Evolutionary conservation across 2,113 vertebrate genomes (phyloP), one percentile per base, ranked within the genome.

Genomic region (Bubalus kerabau): DNA sequence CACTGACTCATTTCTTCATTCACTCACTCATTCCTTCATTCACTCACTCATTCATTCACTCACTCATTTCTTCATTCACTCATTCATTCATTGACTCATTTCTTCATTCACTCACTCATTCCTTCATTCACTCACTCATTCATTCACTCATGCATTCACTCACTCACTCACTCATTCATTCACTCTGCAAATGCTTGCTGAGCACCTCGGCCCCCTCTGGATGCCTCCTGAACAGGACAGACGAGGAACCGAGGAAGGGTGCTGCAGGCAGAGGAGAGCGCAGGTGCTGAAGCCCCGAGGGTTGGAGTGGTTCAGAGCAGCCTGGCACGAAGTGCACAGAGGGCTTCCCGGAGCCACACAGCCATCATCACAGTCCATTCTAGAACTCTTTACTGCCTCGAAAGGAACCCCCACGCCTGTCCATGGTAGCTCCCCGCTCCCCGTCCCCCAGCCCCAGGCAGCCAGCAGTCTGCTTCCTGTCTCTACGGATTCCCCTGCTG

Each of bases 61-160:
- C 50, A 3, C 2, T 78, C 40, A 78, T 0, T 83, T 30, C 28
- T 5, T 64, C 16, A 15, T 16, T 32, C 60, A 2, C 9, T 76
- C 50, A 78, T 1, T 28, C 17, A n/a, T 0, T 1, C 0, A 64
- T 0, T 7, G 14, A 64, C 0, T 15, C 6, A 64, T 13, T 74
- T 32, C 23, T 13, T 82, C 71, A 23, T 6, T 46, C 50, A 2
- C 3, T 56, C 40, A 64, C 0, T 15, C 16, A 40, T 28, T 11
- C 24, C 26, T 2, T 59, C 57, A 26, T 11, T 1, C 24, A 59
- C 6, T 81, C 67, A 23, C 6, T 81, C 67, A 23, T 32, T 46
- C 60, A 3, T 12, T 76, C 56, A 62, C 1, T 11, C 16, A 40
- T 2, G 13, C 52, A 52, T 23, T 81, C 36, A 23, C 9, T 57